These are phyloP conservation scores for Platorchestia sp. DNA, from an alignment of 1,140 invertebrate genomes.

Conservation along the genomic window DNA sequence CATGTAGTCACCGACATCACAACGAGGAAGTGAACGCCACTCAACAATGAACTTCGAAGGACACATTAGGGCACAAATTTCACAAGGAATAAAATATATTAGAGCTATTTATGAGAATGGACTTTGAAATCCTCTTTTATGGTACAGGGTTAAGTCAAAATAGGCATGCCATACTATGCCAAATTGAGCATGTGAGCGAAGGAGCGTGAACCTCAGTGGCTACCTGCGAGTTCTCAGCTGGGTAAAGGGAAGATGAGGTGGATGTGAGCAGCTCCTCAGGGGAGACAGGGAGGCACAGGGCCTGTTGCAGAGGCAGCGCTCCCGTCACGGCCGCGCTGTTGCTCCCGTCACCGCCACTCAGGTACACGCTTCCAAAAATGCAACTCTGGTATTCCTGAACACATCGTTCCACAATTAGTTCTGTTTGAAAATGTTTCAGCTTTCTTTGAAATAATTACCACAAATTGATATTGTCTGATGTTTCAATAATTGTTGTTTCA, in stretches of 20 bases:
- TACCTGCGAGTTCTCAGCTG: constrained; percentile 38
- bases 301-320: constrained; percentile 78
- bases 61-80: too few relatives aligned
- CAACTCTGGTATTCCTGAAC: constrained; percentile 68
- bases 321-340: constrained; percentile 17
- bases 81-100: too few relatives aligned
- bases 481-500: neutral
- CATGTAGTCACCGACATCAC: too few relatives aligned
- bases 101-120: too few relatives aligned
- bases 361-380: constrained; percentile 71
- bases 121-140: too few relatives aligned
- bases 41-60: too few relatives aligned
- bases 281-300: constrained; percentile 93
- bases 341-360: constrained; percentile 58
- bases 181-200: neutral
- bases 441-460: neutral
- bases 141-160: too few relatives aligned
- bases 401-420: neutral
- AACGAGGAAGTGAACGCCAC: too few relatives aligned
- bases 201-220: neutral
- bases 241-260: constrained; percentile 35
- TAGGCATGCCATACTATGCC: neutral
- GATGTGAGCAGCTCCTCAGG: constrained; percentile 82
- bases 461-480: too few relatives aligned
- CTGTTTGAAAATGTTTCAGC: neutral